These are phyloP conservation scores for Podocnemis expansa DNA, from an alignment of 2,113 vertebrate species.

Conservation along the genomic window DNA sequence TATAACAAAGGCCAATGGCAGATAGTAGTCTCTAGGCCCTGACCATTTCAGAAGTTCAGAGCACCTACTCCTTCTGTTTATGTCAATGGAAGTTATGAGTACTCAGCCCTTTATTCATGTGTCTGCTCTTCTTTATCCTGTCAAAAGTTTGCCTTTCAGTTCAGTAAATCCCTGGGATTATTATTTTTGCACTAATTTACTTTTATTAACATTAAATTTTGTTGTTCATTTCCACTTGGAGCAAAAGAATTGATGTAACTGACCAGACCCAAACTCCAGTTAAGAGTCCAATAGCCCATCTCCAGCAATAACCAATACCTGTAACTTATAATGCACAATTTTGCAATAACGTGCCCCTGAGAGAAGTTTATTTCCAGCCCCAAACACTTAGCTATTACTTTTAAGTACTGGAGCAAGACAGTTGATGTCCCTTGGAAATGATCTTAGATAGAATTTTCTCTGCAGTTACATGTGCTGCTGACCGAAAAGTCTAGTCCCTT, in stretches of 20 bases:
- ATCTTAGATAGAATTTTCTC: not conserved
- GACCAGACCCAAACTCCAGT: not conserved
- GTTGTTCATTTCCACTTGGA: not conserved
- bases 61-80: not conserved
- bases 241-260: not conserved
- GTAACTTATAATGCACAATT: not conserved
- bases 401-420: not conserved
- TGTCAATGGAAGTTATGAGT: not conserved
- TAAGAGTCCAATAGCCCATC: not conserved
- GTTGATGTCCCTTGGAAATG: not conserved
- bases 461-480: not conserved
- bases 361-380: not conserved
- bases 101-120: not conserved
- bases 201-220: not conserved
- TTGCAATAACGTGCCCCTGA: not conserved
- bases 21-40: not conserved
- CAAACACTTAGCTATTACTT: not conserved
- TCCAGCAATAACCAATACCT: not conserved
- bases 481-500: not conserved
- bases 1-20: constrained; percentile 2
- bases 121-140: not conserved
- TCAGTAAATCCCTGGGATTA: not conserved
- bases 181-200: not conserved
- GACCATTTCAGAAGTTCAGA: not conserved
- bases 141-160: not conserved